Evolutionary conservation across 2,113 vertebrate genomes (phyloP).

Genomic region (Paralichthys olivaceus): DNA sequence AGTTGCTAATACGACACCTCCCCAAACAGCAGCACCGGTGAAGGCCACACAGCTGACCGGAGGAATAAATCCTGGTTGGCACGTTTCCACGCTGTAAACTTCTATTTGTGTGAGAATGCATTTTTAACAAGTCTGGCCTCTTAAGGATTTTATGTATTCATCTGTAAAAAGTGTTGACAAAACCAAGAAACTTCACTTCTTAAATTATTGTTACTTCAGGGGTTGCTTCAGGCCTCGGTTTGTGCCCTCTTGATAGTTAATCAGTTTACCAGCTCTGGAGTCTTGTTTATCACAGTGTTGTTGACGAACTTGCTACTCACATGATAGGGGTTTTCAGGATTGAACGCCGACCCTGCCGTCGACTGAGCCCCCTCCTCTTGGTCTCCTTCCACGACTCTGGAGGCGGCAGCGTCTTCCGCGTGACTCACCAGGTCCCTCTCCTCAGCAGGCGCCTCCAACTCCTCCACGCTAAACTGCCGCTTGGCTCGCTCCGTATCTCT

Average conservation of each 20-base stretch:
- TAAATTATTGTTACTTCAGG: constrained; percentile 50
- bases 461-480: constrained; percentile 76
- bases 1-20: constrained; percentile 43
- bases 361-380: constrained; percentile 62
- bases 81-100: constrained; percentile 3
- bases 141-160: constrained; percentile 40
- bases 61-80: constrained; percentile 25
- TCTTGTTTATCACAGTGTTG: constrained; percentile 28
- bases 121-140: constrained; percentile 32
- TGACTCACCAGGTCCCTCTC: constrained; percentile 54
- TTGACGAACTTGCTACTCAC: constrained; percentile 80
- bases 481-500: constrained; percentile 83
- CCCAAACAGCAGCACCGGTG: constrained; percentile 26
- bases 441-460: constrained; percentile 72
- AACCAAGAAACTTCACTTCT: constrained; percentile 41
- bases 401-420: constrained; percentile 62
- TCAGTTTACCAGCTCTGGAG: constrained; percentile 50
- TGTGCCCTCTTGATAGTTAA: constrained; percentile 42
- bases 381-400: constrained; percentile 52
- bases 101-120: constrained; percentile 29
- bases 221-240: constrained; percentile 42
- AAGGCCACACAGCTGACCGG: constrained; percentile 6
- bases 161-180: constrained; percentile 60
- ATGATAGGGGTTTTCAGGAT: constrained; percentile 94
- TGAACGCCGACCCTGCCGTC: constrained; percentile 75